phyloP scores from a whole-genome alignment of 1,140 invertebrate species.

The Meloidogyne floridensis region DNA sequence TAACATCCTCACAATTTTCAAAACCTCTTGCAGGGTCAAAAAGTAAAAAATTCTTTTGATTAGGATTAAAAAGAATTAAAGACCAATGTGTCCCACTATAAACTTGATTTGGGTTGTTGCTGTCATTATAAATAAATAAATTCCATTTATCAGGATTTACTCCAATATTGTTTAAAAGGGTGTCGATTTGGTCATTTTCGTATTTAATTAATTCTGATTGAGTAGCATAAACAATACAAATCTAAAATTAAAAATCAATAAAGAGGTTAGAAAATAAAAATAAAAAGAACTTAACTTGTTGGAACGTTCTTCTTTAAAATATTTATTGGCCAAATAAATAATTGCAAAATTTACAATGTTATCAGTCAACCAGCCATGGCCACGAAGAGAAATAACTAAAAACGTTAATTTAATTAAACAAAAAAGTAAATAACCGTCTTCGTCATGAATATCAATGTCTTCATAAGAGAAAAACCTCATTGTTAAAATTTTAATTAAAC shows the following conservation, averaged over 20 bases:
- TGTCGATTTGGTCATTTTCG: not conserved
- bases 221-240: slow-evolving; percentile 16
- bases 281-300: not conserved
- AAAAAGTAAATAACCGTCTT: not conserved
- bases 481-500: too few relatives aligned
- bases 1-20: not conserved
- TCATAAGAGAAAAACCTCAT: not conserved
- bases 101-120: not conserved
- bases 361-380: slow-evolving; percentile 20
- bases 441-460: not conserved
- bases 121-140: slow-evolving; percentile 14
- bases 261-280: not conserved
- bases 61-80: slow-evolving; percentile 15
- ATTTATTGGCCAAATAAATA: slow-evolving; percentile 10
- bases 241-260: not conserved
- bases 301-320: not conserved
- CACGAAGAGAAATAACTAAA: not conserved
- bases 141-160: slow-evolving; percentile 8
- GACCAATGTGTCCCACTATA: slow-evolving; percentile 20
- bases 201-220: slow-evolving; percentile 26
- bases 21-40: not conserved
- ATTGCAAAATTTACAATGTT: slow-evolving; percentile 20
- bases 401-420: not conserved
- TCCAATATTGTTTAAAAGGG: slow-evolving; percentile 7
- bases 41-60: not conserved